Conservation (phyloP, 2,797 vertebrate species). For the Pangasius larnaudii region DNA sequence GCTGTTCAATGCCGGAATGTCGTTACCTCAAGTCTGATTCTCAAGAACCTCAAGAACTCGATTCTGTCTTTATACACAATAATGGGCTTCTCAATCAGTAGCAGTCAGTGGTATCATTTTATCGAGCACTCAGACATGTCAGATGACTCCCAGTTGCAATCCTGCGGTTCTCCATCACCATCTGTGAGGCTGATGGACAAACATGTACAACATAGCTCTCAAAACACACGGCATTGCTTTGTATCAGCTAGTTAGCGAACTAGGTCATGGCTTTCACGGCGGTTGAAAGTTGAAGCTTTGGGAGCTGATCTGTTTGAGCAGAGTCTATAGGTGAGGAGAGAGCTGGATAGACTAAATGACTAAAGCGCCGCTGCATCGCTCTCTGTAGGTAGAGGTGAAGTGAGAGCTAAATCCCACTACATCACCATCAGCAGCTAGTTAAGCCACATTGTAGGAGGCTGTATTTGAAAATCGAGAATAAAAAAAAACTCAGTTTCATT, state of each 20-base stretch:
- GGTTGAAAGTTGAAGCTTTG: no score
- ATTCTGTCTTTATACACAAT: background rate
- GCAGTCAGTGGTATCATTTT: background rate
- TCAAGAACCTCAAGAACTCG: no score
- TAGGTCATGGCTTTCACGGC: no score
- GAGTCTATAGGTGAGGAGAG: no score
- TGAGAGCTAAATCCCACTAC: background rate
- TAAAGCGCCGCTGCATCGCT: background rate
- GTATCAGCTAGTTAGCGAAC: no score
- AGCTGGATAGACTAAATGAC: background rate
- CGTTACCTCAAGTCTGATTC: no score
- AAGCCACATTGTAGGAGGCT: background rate
- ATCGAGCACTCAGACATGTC: background rate
- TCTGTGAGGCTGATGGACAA: background rate
- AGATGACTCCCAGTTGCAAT: background rate
- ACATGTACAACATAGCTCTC: no score
- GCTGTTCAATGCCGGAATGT: no score
- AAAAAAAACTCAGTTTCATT: no score
- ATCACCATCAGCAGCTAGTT: background rate
- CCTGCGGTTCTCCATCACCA: background rate
- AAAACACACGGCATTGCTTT: no score
- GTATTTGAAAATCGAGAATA: no score
- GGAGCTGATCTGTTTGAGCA: no score
- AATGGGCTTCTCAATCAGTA: background rate
- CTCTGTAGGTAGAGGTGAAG: background rate